These are phyloP conservation scores for Dasyprocta punctata DNA, from an alignment of 2,113 vertebrate species.

Conservation along the genomic window DNA sequence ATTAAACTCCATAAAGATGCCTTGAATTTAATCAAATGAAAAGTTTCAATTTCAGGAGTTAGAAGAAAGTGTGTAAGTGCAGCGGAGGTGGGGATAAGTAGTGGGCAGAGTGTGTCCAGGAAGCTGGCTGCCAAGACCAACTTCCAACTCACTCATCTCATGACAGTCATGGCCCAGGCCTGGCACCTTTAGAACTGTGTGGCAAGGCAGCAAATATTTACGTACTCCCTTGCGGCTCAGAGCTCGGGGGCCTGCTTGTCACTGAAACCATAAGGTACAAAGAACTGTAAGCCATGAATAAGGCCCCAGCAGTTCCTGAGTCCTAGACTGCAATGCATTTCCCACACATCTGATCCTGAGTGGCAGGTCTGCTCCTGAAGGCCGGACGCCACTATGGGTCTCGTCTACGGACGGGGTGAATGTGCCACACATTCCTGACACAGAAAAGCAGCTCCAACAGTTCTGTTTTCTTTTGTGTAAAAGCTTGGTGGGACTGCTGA, in stretches of 20 bases:
- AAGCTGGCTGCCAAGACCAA: background rate
- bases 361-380: too few species aligned
- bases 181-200: fast-evolving
- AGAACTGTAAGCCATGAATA: background rate
- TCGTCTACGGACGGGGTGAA: background rate
- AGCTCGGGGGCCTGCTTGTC: too few species aligned
- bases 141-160: background rate
- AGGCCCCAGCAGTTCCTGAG: too few species aligned
- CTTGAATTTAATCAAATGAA: constrained; percentile 10
- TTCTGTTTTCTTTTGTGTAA: background rate
- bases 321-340: too few species aligned
- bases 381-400: too few species aligned
- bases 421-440: background rate
- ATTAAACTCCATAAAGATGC: constrained; percentile 25
- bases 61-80: background rate
- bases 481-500: background rate
- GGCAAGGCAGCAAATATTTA: fast-evolving
- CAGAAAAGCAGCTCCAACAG: background rate
- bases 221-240: background rate
- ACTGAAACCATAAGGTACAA: background rate
- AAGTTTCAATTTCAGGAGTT: constrained; percentile 14
- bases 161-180: fast-evolving
- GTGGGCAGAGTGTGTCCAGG: background rate
- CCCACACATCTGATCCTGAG: fast-evolving
- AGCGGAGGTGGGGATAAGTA: background rate